A percentile compares a stretch with the other conserved stretches of the same genome.
phyloP scores from a whole-genome alignment of 2,797 vertebrate species.

The Lagorchestes hirsutus region DNA sequence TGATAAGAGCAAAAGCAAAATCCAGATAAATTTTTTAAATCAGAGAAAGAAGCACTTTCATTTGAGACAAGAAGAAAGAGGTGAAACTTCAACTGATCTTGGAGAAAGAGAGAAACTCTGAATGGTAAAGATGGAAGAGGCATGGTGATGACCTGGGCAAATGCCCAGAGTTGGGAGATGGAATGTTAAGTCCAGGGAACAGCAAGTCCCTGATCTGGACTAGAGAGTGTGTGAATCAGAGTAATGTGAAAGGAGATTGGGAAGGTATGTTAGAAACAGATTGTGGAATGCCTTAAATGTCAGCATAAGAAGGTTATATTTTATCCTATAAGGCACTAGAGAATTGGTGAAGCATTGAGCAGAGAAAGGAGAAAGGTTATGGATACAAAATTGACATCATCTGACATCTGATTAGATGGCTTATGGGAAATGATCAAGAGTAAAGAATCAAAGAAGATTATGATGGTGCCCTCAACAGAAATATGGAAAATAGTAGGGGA shows the following conservation, averaged over 20 bases:
- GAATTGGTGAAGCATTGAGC: not conserved
- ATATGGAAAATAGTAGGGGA: not conserved
- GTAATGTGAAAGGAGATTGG: not conserved
- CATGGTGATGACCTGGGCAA: not conserved
- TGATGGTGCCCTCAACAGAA: not conserved
- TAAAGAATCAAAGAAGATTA: not conserved
- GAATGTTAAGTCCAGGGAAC: not conserved
- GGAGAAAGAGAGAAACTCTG: not conserved
- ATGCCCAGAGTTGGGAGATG: not conserved
- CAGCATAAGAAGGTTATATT: constrained; percentile 1
- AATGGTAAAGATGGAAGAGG: not conserved
- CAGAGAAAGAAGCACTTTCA: not conserved
- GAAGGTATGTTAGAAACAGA: not conserved
- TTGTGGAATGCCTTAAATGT: not conserved
- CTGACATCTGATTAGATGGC: not conserved
- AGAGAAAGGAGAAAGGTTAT: not conserved
- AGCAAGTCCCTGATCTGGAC: not conserved
- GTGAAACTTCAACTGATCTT: not conserved
- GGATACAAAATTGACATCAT: not conserved
- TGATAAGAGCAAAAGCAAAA: not conserved
- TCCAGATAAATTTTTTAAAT: not conserved
- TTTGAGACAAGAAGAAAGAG: not conserved
- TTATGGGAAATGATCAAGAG: not conserved
- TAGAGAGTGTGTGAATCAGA: not conserved
- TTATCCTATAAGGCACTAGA: constrained; percentile 7